Conservation (phyloP, 2,888 invertebrate species). For the Augiades crinisus region DNA sequence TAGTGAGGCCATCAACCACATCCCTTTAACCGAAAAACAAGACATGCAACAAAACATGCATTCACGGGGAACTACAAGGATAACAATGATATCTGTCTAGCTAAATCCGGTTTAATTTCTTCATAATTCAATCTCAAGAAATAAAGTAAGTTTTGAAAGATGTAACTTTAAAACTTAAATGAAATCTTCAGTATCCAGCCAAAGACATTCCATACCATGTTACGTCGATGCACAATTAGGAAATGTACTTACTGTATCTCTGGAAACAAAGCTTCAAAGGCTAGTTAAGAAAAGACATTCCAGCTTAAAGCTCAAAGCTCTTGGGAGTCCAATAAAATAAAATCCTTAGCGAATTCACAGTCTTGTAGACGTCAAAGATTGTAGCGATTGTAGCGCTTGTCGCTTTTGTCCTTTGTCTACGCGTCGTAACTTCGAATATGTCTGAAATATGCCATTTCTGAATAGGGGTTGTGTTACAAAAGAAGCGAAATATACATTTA, state of each 20-base stretch:
- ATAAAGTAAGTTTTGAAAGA: background rate
- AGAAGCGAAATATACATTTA: too few relatives aligned
- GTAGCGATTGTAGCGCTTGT: conserved; percentile 6
- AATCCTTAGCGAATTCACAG: conserved; percentile 15
- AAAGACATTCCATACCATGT: conserved; percentile 9
- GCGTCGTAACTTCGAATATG: background rate
- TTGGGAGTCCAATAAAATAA: conserved; percentile 15
- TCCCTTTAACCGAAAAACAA: too few relatives aligned
- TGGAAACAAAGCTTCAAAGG: conserved; percentile 17
- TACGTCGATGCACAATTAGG: conserved; percentile 18
- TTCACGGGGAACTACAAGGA: too few relatives aligned
- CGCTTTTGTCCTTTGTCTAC: background rate
- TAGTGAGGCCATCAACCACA: too few relatives aligned
- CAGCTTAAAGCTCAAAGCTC: conserved; percentile 12
- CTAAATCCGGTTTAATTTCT: too few relatives aligned
- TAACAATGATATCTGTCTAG: too few relatives aligned
- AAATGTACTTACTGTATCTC: conserved; percentile 20
- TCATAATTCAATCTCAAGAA: too few relatives aligned
- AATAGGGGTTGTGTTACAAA: background rate
- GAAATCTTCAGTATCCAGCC: background rate
- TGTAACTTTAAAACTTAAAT: background rate
- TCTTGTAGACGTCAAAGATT: conserved; percentile 12
- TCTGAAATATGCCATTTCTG: background rate
- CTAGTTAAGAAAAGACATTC: conserved; percentile 9
- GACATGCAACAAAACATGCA: too few relatives aligned